Conservation (phyloP, 2,797 vertebrate species). For the Poliocrania exsul region DNA sequence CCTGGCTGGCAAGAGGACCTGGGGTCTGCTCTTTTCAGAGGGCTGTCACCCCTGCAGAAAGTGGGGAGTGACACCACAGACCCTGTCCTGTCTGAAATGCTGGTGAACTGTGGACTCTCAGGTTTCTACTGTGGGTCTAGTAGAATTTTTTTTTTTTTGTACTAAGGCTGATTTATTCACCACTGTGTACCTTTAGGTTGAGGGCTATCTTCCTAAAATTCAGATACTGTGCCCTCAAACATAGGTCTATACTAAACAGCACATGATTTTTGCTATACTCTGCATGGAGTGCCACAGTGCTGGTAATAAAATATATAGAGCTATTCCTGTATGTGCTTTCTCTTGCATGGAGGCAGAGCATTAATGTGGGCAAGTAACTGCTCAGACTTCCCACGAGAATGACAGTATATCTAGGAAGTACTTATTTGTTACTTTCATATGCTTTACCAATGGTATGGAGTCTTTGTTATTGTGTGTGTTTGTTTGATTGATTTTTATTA, state of each 20-base stretch:
- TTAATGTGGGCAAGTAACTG: background rate
- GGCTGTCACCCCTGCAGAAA: background rate
- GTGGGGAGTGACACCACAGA: background rate
- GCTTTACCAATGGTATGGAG: background rate
- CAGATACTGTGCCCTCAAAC: background rate
- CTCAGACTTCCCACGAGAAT: background rate
- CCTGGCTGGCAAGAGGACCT: background rate
- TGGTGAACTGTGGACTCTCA: no score
- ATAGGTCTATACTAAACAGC: background rate
- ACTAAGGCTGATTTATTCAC: background rate
- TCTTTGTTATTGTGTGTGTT: no score
- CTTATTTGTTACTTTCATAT: background rate
- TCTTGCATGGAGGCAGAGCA: background rate
- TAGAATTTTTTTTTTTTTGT: background rate
- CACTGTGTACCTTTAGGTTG: background rate
- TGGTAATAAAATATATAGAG: background rate
- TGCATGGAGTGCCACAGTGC: background rate
- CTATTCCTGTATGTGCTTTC: background rate
- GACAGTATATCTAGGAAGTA: background rate
- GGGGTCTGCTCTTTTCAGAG: background rate
- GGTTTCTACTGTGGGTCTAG: background rate
- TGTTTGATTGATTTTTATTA: background rate
- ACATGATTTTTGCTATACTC: fast-evolving
- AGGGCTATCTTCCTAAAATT: background rate
- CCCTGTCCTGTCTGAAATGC: background rate